Evolutionary conservation across 2,888 invertebrate species (phyloP), one percentile per base, ranked within the genome.

Genomic region (Apamea sordens): DNA sequence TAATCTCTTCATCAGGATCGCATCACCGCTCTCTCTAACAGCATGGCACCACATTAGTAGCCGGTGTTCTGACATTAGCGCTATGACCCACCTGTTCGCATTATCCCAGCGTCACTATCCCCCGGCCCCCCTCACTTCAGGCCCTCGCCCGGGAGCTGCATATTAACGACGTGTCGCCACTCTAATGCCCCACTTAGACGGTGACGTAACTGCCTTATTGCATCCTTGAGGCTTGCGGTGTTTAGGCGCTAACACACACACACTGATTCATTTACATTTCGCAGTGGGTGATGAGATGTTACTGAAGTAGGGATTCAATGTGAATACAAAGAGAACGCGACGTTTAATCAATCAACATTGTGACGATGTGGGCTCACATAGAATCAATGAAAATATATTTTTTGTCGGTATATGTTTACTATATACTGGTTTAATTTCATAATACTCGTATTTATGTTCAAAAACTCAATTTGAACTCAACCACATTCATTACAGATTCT

Each of bases 161-260:
- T 89, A 88, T 89, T 87, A 85, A 88, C 85, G 85, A 89, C 79
- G 85, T 74, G 87, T 82, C 80, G 76, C 79, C 83, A 76, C 85
- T 79, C 76, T 87, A 89, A 88, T 89, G 75, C 83, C 79, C 77
- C 86, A 87, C 89, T 85, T 81, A 89, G 79, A 77, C 64, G 63
- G 74, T 79, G 83, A 83, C 79, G 88, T 89, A 76, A 87, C 71
- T 75, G 72, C 79, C 79, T 81, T 81, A 83, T 79, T 79, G 83
- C 83, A 85, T 79, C 87, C 87, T 84, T 77, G 80, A 87, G 69
- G 74, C 76, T 73, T 74, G 77, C 74, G 74, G 63, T 76, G 64
- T 79, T 88, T 76, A 83, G 79, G 61, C 79, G 63, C 74, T 76
- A 76, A 86, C 76, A 69, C 36, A 64, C 47, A 32, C 65, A 69